phyloP scores from a whole-genome alignment of 2,888 invertebrate species.

The Nineta flava region DNA sequence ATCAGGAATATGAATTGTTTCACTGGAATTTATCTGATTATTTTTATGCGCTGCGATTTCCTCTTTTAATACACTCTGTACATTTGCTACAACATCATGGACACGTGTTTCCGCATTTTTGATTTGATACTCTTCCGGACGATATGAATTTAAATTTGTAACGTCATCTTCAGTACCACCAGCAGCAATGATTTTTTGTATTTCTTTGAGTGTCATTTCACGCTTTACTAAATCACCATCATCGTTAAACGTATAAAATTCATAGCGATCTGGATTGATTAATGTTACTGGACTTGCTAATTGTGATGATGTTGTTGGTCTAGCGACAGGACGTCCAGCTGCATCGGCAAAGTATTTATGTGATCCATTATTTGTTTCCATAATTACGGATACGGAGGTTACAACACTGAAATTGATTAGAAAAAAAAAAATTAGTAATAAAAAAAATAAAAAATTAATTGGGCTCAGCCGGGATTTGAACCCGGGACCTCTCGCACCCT shows the following conservation, averaged over 20 bases:
- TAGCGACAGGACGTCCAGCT: conserved; percentile 47
- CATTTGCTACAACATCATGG: conserved; percentile 65
- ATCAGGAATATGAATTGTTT: conserved; percentile 36
- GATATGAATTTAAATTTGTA: conserved; percentile 32
- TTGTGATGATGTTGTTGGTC: conserved; percentile 42
- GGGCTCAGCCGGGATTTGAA: neutral
- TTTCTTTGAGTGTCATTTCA: conserved; percentile 71
- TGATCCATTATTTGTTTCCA: conserved; percentile 35
- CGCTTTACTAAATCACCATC: conserved; percentile 67
- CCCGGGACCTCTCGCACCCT: no score
- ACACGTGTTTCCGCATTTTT: conserved; percentile 45
- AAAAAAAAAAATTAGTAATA: neutral
- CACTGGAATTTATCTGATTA: conserved; percentile 13
- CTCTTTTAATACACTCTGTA: conserved; percentile 67
- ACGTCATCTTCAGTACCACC: conserved; percentile 52
- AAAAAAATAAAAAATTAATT: neutral
- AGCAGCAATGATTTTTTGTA: conserved; percentile 69
- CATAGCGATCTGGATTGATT: conserved; percentile 67
- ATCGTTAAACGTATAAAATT: conserved; percentile 76
- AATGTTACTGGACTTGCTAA: conserved; percentile 67
- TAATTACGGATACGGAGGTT: conserved; percentile 46
- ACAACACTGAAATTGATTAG: conserved; percentile 35
- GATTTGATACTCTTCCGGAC: conserved; percentile 19
- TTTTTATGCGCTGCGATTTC: conserved; percentile 51
- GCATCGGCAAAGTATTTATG: conserved; percentile 51